These are phyloP conservation scores for Tethea ocularis DNA, from an alignment of 2,888 invertebrate species.

Conservation along the genomic window DNA sequence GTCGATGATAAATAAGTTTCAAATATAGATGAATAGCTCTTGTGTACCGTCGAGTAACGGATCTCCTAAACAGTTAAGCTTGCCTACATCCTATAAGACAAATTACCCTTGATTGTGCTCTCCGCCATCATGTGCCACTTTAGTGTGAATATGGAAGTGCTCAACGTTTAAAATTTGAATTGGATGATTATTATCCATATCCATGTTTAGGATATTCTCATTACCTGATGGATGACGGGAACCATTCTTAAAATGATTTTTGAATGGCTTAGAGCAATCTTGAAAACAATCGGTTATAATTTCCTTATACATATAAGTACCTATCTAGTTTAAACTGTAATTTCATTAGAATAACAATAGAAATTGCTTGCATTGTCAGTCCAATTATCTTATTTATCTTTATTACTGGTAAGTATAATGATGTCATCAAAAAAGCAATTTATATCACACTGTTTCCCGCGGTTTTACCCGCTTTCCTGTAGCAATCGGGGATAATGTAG, in stretches of 20 bases:
- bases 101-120: slow-evolving; percentile 1
- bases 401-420: neutral
- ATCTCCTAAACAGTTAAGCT: neutral
- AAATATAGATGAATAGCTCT: neutral
- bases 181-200: neutral
- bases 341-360: slow-evolving; percentile 1
- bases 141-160: neutral
- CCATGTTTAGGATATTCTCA: neutral
- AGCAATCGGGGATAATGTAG: too few relatives aligned
- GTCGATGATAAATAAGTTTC: neutral
- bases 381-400: neutral
- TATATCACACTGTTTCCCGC: too few relatives aligned
- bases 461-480: too few relatives aligned
- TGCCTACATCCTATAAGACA: slow-evolving; percentile 5
- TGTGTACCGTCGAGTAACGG: neutral
- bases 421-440: neutral
- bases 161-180: neutral
- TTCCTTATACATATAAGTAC: neutral
- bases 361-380: neutral
- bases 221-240: neutral
- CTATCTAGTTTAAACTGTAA: neutral
- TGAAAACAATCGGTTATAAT: neutral
- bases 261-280: neutral
- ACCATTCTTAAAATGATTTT: neutral
- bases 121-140: slow-evolving; percentile 1